Evolutionary conservation across 2,888 invertebrate species (phyloP).

Genomic region (Augochlorella aurata): DNA sequence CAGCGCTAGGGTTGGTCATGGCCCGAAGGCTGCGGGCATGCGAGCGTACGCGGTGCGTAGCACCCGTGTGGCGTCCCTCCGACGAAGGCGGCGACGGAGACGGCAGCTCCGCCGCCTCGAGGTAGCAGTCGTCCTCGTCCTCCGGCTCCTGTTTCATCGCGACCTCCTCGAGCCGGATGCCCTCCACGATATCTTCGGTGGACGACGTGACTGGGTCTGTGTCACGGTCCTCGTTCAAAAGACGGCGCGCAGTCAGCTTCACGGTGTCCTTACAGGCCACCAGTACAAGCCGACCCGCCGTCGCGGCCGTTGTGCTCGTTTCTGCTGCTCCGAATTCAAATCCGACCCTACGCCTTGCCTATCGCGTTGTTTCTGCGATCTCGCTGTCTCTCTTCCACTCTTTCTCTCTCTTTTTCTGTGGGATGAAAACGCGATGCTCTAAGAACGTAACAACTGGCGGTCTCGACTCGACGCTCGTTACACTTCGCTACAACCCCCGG

Average conservation of each 20-base stretch:
- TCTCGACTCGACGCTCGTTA: background rate
- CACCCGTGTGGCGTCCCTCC: constrained; percentile 35
- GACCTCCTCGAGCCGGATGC: constrained; percentile 54
- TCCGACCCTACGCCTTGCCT: constrained; percentile 22
- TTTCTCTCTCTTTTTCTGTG: constrained; percentile 24
- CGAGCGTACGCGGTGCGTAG: constrained; percentile 75
- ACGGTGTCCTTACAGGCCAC: constrained; percentile 64
- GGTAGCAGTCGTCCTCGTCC: constrained; percentile 76
- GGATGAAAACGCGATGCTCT: constrained; percentile 50
- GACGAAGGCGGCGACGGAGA: constrained; percentile 56
- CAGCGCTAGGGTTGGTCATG: constrained; percentile 81
- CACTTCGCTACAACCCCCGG: too few species aligned
- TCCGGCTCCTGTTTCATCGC: constrained; percentile 79
- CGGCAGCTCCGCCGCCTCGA: constrained; percentile 70
- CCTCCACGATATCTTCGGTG: constrained; percentile 51
- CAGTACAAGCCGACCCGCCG: constrained; percentile 61
- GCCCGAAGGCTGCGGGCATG: constrained; percentile 79
- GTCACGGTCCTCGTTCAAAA: constrained; percentile 50
- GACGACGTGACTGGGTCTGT: constrained; percentile 40
- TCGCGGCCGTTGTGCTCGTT: constrained; percentile 55
- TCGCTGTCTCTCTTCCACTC: too few species aligned
- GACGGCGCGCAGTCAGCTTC: constrained; percentile 61
- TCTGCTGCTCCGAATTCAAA: constrained; percentile 9
- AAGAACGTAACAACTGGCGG: background rate
- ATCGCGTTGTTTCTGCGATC: constrained; percentile 18